phyloP scores from a whole-genome alignment of 2,113 vertebrate genomes.

The Mixornis gularis region DNA sequence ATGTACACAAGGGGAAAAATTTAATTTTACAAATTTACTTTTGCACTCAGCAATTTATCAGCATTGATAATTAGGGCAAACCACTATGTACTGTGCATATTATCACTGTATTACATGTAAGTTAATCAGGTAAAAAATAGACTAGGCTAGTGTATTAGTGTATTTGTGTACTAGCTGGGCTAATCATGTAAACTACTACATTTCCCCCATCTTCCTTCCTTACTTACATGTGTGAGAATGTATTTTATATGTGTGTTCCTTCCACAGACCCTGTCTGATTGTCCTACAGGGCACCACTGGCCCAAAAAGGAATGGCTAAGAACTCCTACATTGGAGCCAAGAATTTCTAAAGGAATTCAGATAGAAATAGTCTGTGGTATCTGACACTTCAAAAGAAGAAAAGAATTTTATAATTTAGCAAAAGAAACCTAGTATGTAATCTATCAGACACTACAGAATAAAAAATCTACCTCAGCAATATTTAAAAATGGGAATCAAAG shows the following conservation, averaged over 20 bases:
- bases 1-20: background rate
- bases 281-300: background rate
- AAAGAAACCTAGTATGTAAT: background rate
- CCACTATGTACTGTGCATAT: background rate
- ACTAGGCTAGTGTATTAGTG: background rate
- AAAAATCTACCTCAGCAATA: background rate
- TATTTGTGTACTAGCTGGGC: background rate
- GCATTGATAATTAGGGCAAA: background rate
- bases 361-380: background rate
- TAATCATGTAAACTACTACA: background rate
- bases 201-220: background rate
- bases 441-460: background rate
- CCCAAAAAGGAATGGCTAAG: background rate
- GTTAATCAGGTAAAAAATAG: background rate
- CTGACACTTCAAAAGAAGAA: background rate
- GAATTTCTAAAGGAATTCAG: background rate
- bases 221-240: background rate
- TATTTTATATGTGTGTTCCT: background rate
- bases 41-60: background rate
- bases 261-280: background rate
- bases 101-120: background rate
- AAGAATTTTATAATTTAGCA: background rate
- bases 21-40: too few species aligned
- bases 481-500: background rate
- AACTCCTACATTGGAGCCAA: background rate